These are phyloP conservation scores for Alitta virens DNA, from an alignment of 2,888 invertebrate genomes.

Conservation along the genomic window DNA sequence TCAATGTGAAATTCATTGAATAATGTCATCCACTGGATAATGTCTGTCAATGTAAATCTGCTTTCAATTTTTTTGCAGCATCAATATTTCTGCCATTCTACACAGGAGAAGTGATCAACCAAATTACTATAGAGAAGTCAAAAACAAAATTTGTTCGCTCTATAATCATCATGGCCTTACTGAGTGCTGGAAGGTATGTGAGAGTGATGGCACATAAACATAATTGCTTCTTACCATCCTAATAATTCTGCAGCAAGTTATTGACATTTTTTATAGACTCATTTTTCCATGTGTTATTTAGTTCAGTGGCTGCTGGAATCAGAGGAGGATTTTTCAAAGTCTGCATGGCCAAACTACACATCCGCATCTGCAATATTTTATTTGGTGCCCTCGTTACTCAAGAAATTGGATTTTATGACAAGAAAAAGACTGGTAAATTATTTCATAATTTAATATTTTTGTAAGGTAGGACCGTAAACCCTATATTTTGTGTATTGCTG, in stretches of 20 bases:
- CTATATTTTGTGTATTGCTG: too few relatives aligned
- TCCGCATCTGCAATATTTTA: conserved; percentile 47
- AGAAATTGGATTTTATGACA: conserved; percentile 56
- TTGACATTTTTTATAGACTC: neutral
- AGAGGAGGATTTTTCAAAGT: conserved; percentile 54
- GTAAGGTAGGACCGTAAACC: too few relatives aligned
- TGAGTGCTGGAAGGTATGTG: conserved; percentile 36
- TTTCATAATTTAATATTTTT: too few relatives aligned
- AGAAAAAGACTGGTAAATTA: conserved; percentile 45
- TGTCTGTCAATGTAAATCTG: neutral
- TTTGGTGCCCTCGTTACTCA: conserved; percentile 52
- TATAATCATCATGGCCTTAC: conserved; percentile 38
- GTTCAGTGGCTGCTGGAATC: conserved; percentile 51
- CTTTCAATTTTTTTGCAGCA: conserved; percentile 34
- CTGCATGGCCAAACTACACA: conserved; percentile 48
- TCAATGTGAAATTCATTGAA: too few relatives aligned
- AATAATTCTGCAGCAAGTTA: too few relatives aligned
- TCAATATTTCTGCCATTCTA: conserved; percentile 57
- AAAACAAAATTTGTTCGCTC: conserved; percentile 42
- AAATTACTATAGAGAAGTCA: conserved; percentile 54
- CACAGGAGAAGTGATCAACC: conserved; percentile 56
- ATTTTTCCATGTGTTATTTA: conserved; percentile 28
- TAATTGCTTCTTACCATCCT: neutral
- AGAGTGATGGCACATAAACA: neutral
- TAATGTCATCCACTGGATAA: too few relatives aligned